These are phyloP conservation scores for Papio anubis DNA, from an alignment of 2,113 vertebrate species.

Conservation along the genomic window DNA sequence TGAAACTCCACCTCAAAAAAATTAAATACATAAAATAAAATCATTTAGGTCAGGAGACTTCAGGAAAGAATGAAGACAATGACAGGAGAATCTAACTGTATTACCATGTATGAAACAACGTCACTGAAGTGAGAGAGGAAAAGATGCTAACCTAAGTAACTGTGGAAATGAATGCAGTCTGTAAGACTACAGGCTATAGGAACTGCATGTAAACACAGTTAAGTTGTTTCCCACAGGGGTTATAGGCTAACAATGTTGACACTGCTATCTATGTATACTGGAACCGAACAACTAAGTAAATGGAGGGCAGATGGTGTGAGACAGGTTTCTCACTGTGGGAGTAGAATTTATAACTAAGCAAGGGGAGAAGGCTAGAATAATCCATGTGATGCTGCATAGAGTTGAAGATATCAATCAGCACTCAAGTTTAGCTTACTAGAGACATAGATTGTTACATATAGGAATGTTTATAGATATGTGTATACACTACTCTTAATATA, in stretches of 20 bases:
- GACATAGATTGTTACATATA: neutral
- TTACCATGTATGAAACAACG: neutral
- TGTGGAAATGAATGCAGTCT: neutral
- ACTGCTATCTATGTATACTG: neutral
- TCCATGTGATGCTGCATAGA: neutral
- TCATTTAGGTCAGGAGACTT: neutral
- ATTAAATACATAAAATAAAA: neutral
- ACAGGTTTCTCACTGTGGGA: neutral
- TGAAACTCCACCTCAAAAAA: no score
- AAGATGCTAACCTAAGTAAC: neutral
- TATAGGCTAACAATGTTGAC: neutral
- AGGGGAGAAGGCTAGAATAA: neutral
- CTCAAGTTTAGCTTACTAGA: neutral
- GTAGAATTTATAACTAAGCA: neutral
- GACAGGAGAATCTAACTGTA: neutral
- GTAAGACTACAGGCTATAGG: neutral
- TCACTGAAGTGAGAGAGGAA: neutral
- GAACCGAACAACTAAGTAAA: constrained; percentile 22
- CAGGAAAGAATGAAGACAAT: neutral
- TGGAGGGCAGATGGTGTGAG: neutral
- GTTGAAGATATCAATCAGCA: neutral
- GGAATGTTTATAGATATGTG: neutral
- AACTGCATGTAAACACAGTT: neutral
- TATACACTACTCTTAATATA: neutral
- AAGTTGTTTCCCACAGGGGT: neutral